Base-by-base conservation (phyloP, 2,888 invertebrate genomes). In the Eupithecia inturbata region DNA sequence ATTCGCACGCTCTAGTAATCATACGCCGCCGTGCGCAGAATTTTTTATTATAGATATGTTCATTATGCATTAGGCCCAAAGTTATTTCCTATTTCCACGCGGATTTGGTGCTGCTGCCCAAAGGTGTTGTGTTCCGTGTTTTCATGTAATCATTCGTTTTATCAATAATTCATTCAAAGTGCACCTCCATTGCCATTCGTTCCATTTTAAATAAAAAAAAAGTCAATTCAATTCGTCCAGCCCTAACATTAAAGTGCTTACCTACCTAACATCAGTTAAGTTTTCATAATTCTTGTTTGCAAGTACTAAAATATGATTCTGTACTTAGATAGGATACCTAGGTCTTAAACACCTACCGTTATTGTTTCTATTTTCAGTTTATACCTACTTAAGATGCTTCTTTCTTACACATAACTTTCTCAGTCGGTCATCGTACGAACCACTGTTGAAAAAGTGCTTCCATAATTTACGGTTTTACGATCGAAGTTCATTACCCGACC, bases 1-100 rank as follows among this genome's bases (percentile, higher is more conserved):
- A 76, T 79, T 91, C 89, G 78, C 91, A 91, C 89, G 91, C 84
- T 89, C 89, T 83, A 89, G 79, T 82, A 84, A 80, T 66, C 60
- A 60, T 64, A 74, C 39, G 62, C 76, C 39, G 62, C 76, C 70
- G 74, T 72, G 74, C 6, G 7, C 19, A 69, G 70, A 66, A 45
- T 74, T 72, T 71, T 72, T 67, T 63, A 26, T 26, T 26, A 0
- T 3, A 12, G 22, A 57, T 22, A 57, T 68, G 70, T 71, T 73
- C 68, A 72, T 31, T 77, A 77, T 69, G 73, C 73, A 68, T 73
- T 70, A 72, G 70, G 77, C 70, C 60, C 57, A 41, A 60, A 64
- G 53, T 63, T 60, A 49, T 70, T 70, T 71, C 67, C 68, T 71
- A 69, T 67, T 74, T 69, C 74, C 68, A 62, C 6, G 16, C 64